Base-by-base conservation (phyloP, 2,888 invertebrate genomes). In the Caenorhabditis afra region DNA sequence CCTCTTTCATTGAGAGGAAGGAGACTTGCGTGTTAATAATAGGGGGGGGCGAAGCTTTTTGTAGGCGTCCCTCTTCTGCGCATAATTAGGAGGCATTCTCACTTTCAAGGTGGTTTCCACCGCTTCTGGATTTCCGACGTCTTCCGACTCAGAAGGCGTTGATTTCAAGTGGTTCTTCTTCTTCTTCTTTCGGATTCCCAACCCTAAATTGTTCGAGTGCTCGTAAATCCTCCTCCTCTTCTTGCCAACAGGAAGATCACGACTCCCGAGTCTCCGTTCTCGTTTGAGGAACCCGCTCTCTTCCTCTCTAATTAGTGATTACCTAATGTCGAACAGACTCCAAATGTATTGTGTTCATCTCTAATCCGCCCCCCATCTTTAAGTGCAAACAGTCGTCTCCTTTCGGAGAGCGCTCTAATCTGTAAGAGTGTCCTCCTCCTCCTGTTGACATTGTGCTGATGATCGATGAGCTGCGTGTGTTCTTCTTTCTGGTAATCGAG, bases 391-490 rank as follows among this genome's bases (percentile, higher is more conserved):
- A 73, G n/a, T 50, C 18, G 12, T 22, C 18, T 44, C 55, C 22
- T 58, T 65, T 65, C 18, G 53, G 65, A 39, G 49, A 57, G 52
- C 50, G 64, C 73, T 73, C 73, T 73, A 73, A 73, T 73, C 73
- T 73, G 73, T 73, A 73, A 73, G 73, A 73, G 73, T 73, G 73
- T 29, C 4, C 29, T 3, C 29, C 29, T 73, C 73, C 73, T 73
- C 64, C 73, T 73, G 73, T 73, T 73, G 73, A 73, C 73, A 73
- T 73, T 73, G 73, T 45, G 29, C 73, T 73, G 73, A 29, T 29
- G 29, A 73, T 73, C 57, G 73, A 73, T 73, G 73, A 73, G 53
- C 64, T 73, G 73, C 29, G 50, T 55, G 57, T 50, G 50, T 73
- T 29, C 4, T 29, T 29, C 29, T 29, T 29, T 29, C 29, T 29